phyloP scores from a whole-genome alignment of 2,113 vertebrate genomes.

The Clupea harengus region DNA sequence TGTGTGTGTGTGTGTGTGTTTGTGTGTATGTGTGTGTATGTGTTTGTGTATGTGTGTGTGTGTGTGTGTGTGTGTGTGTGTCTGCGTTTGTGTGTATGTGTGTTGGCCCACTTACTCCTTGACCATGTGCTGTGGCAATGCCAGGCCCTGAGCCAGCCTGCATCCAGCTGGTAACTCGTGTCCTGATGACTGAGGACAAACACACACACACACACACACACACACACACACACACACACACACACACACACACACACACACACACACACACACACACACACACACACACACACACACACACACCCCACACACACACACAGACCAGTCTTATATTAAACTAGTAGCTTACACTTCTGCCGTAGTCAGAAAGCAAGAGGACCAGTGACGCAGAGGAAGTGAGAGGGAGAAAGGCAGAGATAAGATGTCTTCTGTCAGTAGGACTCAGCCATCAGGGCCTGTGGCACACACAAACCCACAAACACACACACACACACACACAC shows the following conservation, averaged over 20 bases:
- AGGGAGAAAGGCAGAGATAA: not conserved
- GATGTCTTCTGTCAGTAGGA: no score
- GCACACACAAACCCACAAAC: no score
- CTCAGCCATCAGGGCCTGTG: no score
- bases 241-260: not conserved
- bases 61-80: no score
- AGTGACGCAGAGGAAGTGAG: slow-evolving; percentile 15
- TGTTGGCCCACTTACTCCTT: slow-evolving; percentile 3
- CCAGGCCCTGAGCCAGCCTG: not conserved
- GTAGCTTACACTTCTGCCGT: no score
- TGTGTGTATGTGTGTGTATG: no score
- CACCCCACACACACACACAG: no score
- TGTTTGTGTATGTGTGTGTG: no score
- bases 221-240: not conserved
- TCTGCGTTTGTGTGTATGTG: not conserved
- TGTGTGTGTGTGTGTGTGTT: no score
- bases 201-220: not conserved
- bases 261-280: not conserved
- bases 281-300: not conserved
- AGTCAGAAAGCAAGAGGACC: not conserved
- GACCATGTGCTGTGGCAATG: not conserved
- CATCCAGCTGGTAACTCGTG: slow-evolving; percentile 15
- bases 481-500: no score
- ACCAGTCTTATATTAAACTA: no score
- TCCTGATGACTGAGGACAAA: not conserved